A percentile compares a stretch with the other conserved stretches of the same genome.
These are phyloP conservation scores for Taenioides sp. DNA, from an alignment of 2,797 vertebrate species.

Conservation along the genomic window DNA sequence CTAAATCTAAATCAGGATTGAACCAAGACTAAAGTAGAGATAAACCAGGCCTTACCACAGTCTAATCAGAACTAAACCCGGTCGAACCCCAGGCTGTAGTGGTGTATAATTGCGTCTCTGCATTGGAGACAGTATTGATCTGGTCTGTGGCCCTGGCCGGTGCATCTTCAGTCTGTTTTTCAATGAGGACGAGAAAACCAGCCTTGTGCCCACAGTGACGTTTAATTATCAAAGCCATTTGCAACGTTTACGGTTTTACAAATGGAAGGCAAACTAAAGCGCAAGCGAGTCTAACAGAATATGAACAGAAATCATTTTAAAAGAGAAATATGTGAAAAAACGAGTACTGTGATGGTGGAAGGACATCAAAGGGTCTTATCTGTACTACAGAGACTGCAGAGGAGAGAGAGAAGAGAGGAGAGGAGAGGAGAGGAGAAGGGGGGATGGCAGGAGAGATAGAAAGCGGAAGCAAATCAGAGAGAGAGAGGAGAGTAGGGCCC, in stretches of 20 bases:
- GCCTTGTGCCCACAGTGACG: not conserved
- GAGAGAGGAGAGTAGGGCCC: not conserved
- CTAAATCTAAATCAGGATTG: not conserved
- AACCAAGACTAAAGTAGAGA: too few relatives aligned
- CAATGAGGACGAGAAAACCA: not conserved
- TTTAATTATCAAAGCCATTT: too few relatives aligned
- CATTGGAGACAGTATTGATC: slow-evolving; percentile 44
- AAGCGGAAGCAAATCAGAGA: not conserved
- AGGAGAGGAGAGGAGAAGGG: not conserved
- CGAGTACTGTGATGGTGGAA: too few relatives aligned
- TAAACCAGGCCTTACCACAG: too few relatives aligned
- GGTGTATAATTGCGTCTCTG: not conserved
- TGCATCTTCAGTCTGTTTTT: slow-evolving; percentile 35
- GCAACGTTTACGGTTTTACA: too few relatives aligned
- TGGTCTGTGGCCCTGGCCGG: slow-evolving; percentile 25
- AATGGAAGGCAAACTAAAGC: too few relatives aligned
- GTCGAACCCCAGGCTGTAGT: not conserved
- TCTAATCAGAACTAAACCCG: too few relatives aligned
- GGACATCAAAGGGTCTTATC: too few relatives aligned
- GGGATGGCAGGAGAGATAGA: not conserved
- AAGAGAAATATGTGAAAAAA: too few relatives aligned
- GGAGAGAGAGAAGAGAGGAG: not conserved
- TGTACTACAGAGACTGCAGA: not conserved
- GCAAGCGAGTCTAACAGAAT: too few relatives aligned
- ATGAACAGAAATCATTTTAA: too few relatives aligned